Evolutionary conservation across 2,888 invertebrate genomes (phyloP), one percentile per base, ranked within the genome.

Genomic region (Psylliodes chrysocephalus): DNA sequence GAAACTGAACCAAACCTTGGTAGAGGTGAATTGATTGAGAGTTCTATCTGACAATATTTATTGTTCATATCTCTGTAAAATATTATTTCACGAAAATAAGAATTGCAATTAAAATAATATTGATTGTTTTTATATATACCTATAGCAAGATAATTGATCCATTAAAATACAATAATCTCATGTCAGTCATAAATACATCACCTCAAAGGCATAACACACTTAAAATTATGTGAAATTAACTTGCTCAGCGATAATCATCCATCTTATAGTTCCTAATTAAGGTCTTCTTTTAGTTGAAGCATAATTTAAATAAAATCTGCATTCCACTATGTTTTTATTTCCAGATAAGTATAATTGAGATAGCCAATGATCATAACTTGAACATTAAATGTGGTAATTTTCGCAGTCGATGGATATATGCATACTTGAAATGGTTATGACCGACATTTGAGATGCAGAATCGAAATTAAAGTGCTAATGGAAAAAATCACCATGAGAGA

Each of bases 301-400:
- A 15, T 18, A 25, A 42, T 55, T 42, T 42, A 42, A 54, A 60
- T 60, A 54, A 47, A 60, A 14, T 17, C 54, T 25, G 54, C 54
- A 54, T 42, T 60, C 60, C 33, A 25, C 12, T 46, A 28, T 44
- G 33, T 46, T 60, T 54, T 47, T 46, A 54, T 35, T 47, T 18
- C 46, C 4, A 54, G 54, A 54, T 54, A 61, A 54, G 25, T 25
- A 46, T 61, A 47, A 61, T 54, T 61, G 60, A n/a, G 60, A 61
- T 61, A 25, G 54, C 35, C 56, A 52, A 60, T 53, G 52, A 10
- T 15, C 51, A 54, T 61, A 54, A 61, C 19, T 61, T 44, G 54
- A 53, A 40, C 49, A 40, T 55, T 51, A 22, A 62, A 55, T 62
- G 30, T 14, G 49, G 42, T 40, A 47, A 5, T 62, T 54, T 51